phyloP scores from a whole-genome alignment of 1,140 invertebrate species.

The Papilio helenus region DNA sequence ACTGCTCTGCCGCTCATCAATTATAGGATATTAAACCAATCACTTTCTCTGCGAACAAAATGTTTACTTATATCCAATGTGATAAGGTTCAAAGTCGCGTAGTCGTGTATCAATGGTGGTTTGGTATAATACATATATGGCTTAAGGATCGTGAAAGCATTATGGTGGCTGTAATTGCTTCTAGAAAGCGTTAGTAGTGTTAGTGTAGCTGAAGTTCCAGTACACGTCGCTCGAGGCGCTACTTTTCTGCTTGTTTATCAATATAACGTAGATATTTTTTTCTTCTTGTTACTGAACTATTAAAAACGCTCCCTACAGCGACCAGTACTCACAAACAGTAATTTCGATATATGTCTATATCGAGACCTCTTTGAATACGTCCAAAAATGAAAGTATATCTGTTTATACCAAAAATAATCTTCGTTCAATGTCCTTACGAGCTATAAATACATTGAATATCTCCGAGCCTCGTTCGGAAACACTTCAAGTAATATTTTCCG shows the following conservation, averaged over 20 bases:
- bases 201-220: not conserved
- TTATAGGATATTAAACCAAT: constrained; percentile 30
- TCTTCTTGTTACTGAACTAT: not conserved
- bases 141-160: constrained; percentile 35
- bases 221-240: not conserved
- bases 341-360: too few species aligned
- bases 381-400: not conserved
- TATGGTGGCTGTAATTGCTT: constrained; percentile 34
- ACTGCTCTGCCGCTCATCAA: constrained; percentile 30
- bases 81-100: not conserved
- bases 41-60: not conserved
- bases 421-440: not conserved
- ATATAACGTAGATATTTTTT: too few species aligned
- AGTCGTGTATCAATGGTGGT: not conserved
- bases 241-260: not conserved
- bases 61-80: not conserved
- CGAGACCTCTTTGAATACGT: too few species aligned
- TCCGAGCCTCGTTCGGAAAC: not conserved
- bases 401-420: not conserved
- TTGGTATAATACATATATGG: constrained; percentile 25
- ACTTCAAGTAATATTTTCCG: not conserved
- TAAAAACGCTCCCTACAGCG: not conserved
- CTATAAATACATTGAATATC: not conserved
- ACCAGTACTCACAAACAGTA: too few species aligned
- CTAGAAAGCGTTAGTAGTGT: constrained; percentile 11